Conservation (phyloP, 2,888 invertebrate species). For the Galeopsomyia nigrocyanea region DNA sequence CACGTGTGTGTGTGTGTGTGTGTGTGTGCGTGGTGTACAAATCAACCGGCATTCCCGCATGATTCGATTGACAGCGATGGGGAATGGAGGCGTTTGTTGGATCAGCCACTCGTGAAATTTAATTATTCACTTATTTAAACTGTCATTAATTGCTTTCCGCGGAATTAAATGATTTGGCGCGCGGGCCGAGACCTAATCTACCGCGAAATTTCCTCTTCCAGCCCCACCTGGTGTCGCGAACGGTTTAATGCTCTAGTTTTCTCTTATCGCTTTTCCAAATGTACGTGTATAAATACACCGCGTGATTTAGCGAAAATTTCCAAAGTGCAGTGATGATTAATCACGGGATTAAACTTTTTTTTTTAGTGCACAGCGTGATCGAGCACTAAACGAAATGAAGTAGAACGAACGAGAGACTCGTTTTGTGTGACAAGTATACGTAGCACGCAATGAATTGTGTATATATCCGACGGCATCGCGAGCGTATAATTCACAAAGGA, state of each 20-base stretch:
- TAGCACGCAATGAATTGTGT: too few relatives aligned
- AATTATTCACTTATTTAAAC: conserved; percentile 22
- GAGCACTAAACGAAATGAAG: too few relatives aligned
- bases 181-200: conserved; percentile 11
- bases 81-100: background rate
- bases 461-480: too few relatives aligned
- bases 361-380: too few relatives aligned
- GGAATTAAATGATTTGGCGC: conserved; percentile 8
- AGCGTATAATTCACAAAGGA: too few relatives aligned
- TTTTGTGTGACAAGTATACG: too few relatives aligned
- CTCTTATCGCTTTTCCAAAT: conserved; percentile 10
- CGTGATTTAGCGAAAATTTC: conserved; percentile 15
- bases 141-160: conserved; percentile 28
- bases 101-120: conserved; percentile 15
- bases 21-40: background rate
- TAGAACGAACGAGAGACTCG: too few relatives aligned
- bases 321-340: background rate
- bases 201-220: background rate
- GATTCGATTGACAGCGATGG: background rate
- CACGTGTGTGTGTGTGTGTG: too few relatives aligned
- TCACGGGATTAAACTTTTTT: too few relatives aligned
- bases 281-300: conserved; percentile 5
- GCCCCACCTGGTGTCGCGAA: background rate
- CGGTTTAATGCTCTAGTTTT: conserved; percentile 27
- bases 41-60: background rate